These are phyloP conservation scores for Xenopus laevis DNA, from an alignment of 2,113 vertebrate genomes.

Conservation along the genomic window DNA sequence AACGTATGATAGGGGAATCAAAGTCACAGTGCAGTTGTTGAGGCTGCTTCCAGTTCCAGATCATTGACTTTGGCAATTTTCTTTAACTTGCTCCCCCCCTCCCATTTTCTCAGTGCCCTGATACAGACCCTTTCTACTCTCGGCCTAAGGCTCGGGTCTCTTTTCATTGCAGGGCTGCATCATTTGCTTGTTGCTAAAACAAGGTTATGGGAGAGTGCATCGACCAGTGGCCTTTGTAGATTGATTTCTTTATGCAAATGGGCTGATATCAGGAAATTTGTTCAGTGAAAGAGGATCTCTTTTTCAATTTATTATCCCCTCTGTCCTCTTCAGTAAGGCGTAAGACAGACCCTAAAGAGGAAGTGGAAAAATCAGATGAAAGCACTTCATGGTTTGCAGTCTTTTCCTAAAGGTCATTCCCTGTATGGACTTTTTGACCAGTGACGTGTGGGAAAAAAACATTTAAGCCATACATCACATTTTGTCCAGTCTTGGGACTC, in stretches of 20 bases:
- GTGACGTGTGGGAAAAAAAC: conserved; percentile 26
- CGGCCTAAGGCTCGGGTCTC: background rate
- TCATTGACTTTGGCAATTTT: conserved; percentile 71
- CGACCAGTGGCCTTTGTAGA: conserved; percentile 1
- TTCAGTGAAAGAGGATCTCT: conserved; percentile 10
- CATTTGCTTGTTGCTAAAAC: conserved; percentile 40
- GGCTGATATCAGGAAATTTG: conserved; percentile 42
- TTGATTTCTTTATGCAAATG: conserved; percentile 35
- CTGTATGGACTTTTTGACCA: conserved; percentile 7
- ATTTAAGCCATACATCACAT: no score
- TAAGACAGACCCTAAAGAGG: conserved; percentile 16
- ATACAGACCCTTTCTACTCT: conserved; percentile 1
- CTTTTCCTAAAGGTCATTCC: conserved; percentile 13
- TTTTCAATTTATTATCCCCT: conserved; percentile 11
- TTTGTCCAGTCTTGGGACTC: no score
- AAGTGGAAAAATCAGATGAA: conserved; percentile 14
- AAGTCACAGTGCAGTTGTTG: conserved; percentile 72
- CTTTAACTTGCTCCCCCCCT: conserved; percentile 55
- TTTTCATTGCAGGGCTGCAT: background rate
- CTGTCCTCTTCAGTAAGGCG: background rate
- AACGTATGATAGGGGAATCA: conserved; percentile 74
- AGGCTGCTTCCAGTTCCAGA: conserved; percentile 64
- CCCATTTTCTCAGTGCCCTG: conserved; percentile 6
- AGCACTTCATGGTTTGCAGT: background rate
- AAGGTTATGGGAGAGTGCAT: conserved; percentile 54